Evolutionary conservation across 2,113 vertebrate species (phyloP), one percentile per base, ranked within the genome.

Genomic region (Apodemus speciosus): DNA sequence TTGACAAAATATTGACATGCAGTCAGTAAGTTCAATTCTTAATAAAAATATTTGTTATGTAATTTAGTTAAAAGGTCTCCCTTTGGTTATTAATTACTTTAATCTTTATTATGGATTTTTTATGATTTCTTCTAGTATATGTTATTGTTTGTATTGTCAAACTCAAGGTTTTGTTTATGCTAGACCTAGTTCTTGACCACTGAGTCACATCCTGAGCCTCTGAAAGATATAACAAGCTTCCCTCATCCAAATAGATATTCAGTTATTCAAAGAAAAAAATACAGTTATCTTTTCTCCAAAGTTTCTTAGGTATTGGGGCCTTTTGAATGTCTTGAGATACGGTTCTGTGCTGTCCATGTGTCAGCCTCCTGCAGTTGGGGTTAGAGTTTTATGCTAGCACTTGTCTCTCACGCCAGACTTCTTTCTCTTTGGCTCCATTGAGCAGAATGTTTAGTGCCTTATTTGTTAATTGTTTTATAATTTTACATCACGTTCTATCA

Each of bases 31-130:
- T 73, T 95, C 32, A 89, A 40, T 83, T 75, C 21, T 87, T 86
- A 72, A 58, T 90, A 43, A 73, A 93, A 90, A 62, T 86, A 60
- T 18, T 86, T 53, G 32, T 49, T 76, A 58, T 71, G 66, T 1
- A 93, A 72, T 91, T 88, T 58, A 84, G 27, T 88, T 64, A 87
- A 76, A 11, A 32, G 21, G 23, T 58, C 2, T 91, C 3, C 49
- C 38, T 91, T 25, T 69, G 30, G 18, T 93, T 84, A 35, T 88
- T 94, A 89, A 49, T 92, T 93, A 84, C 56, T 38, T 85, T 40
- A 84, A 8, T 32, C 84, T 90, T 92, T 76, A 25, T 43, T 69
- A 21, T 13, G 13, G 40, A 91, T 62, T 21, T 71, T 86, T 6
- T 32, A 18, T 93, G 23, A 1, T 73, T 84, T 84, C 14, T 85